These are phyloP conservation scores for Conger conger DNA, from an alignment of 2,113 vertebrate genomes.

Conservation along the genomic window DNA sequence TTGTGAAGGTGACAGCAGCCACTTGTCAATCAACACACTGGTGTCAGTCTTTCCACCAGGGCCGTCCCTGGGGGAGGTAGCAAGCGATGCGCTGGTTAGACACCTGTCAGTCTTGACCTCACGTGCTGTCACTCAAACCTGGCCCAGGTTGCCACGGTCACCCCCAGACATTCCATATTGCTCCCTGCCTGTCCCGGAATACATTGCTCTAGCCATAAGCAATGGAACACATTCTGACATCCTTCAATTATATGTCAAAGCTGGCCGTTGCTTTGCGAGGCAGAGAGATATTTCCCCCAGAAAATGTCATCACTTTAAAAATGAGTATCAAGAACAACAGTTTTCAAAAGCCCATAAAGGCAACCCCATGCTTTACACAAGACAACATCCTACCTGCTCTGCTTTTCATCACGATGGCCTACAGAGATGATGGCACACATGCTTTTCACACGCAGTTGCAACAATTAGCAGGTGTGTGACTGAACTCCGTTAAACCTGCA, in stretches of 20 bases:
- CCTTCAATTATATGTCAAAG: background rate
- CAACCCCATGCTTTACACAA: too few relatives aligned
- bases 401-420: too few relatives aligned
- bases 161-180: background rate
- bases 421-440: too few relatives aligned
- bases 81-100: slow-evolving; percentile 19
- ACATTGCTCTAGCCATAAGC: background rate
- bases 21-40: slow-evolving; percentile 9
- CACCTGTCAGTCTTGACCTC: slow-evolving; percentile 28
- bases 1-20: background rate
- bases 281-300: too few relatives aligned
- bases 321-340: too few relatives aligned
- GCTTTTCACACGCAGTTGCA: too few relatives aligned
- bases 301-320: too few relatives aligned
- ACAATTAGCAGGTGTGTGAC: too few relatives aligned
- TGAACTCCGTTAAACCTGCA: too few relatives aligned
- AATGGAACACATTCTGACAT: background rate
- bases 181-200: background rate
- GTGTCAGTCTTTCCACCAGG: background rate
- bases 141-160: background rate
- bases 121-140: slow-evolving; percentile 13
- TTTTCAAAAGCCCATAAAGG: too few relatives aligned
- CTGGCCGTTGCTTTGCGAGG: too few relatives aligned
- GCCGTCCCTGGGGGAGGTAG: background rate
- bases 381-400: too few relatives aligned